Conservation (phyloP, 2,888 invertebrate species). For the Slavum lentiscoides region DNA sequence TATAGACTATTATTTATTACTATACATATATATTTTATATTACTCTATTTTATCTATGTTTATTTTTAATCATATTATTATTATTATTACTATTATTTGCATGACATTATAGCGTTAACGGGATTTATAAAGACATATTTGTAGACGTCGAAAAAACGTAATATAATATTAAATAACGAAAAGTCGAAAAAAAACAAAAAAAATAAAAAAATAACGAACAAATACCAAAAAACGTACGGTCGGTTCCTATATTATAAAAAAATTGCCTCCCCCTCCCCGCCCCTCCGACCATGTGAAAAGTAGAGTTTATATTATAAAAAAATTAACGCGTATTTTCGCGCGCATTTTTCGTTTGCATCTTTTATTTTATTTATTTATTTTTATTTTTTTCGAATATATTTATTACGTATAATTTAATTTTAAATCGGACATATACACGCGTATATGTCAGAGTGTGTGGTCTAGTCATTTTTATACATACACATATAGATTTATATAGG, state of each 20-base stretch:
- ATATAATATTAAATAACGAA: no score
- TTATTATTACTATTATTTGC: slow-evolving; percentile 21
- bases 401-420: slow-evolving; percentile 22
- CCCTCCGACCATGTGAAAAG: slow-evolving; percentile 1
- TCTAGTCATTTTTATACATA: slow-evolving; percentile 44
- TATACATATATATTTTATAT: neutral
- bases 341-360: neutral
- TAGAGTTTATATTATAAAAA: no score
- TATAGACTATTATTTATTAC: no score
- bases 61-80: slow-evolving; percentile 11
- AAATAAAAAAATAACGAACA: neutral
- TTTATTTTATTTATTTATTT: neutral
- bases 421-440: slow-evolving; percentile 28
- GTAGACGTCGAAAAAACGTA: neutral
- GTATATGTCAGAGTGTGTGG: slow-evolving; percentile 49
- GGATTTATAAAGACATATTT: neutral
- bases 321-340: no score
- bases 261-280: neutral
- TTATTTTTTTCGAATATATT: neutral
- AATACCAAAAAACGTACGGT: slow-evolving; percentile 32
- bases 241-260: slow-evolving; percentile 26
- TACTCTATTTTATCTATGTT: slow-evolving; percentile 10
- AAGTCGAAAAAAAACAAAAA: no score
- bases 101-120: slow-evolving; percentile 16
- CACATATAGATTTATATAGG: neutral